Evolutionary conservation across 2,888 invertebrate genomes (phyloP).

Genomic region (Drosophila yooni): DNA sequence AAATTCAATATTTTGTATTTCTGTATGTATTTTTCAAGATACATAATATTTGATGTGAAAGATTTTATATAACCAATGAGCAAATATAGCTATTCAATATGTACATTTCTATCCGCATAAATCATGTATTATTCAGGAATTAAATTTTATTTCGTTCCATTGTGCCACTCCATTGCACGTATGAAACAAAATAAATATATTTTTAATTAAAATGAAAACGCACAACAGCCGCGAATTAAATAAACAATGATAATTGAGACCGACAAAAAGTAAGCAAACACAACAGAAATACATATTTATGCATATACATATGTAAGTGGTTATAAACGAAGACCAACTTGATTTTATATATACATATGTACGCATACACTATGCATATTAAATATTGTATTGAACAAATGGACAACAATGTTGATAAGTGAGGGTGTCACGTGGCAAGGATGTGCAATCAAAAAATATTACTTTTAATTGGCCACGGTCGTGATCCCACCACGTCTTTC

Average conservation of each 20-base stretch:
- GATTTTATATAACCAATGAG: neutral
- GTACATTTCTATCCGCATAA: neutral
- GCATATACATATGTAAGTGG: slow-evolving; percentile 9
- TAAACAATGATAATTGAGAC: slow-evolving; percentile 75
- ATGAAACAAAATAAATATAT: slow-evolving; percentile 53
- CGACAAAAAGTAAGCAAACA: slow-evolving; percentile 70
- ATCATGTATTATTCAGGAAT: slow-evolving; percentile 43
- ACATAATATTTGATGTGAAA: neutral
- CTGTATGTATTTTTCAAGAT: too few species aligned
- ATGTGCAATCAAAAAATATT: slow-evolving; percentile 76
- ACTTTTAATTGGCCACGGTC: slow-evolving; percentile 61
- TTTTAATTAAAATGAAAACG: slow-evolving; percentile 75
- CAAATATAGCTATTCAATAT: slow-evolving; percentile 8
- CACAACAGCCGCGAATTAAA: slow-evolving; percentile 71
- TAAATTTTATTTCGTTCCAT: slow-evolving; percentile 48
- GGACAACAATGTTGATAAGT: slow-evolving; percentile 39
- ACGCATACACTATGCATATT: slow-evolving; percentile 20
- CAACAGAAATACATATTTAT: slow-evolving; percentile 45
- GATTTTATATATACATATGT: slow-evolving; percentile 3
- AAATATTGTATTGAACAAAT: slow-evolving; percentile 39
- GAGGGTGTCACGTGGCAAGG: slow-evolving; percentile 49
- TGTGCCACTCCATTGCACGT: slow-evolving; percentile 14
- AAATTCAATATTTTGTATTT: neutral
- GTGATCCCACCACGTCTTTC: neutral
- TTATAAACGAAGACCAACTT: slow-evolving; percentile 3